Percentiles rank a stretch among this genome's conserved stretches.
phyloP scores from a whole-genome alignment of 1,140 invertebrate genomes.

The Bombus fervidus region DNA sequence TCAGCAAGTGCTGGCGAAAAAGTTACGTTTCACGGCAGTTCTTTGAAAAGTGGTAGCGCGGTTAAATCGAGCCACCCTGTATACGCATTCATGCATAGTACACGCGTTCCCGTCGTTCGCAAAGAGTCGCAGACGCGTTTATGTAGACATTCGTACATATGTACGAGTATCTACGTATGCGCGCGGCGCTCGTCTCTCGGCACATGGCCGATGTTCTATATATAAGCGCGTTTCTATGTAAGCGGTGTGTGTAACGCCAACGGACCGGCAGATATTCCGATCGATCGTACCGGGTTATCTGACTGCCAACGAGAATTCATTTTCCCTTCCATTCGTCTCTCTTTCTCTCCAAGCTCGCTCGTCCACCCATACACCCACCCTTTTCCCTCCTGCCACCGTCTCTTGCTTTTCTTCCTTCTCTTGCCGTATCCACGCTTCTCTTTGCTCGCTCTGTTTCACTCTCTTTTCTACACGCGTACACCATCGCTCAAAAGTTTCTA shows the following conservation, averaged over 20 bases:
- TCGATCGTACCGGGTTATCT: conserved; percentile 69
- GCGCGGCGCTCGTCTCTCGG: neutral
- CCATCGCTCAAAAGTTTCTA: conserved; percentile 19
- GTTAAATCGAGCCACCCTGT: conserved; percentile 59
- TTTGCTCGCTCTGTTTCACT: conserved; percentile 15
- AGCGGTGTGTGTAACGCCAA: conserved; percentile 58
- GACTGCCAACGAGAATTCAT: conserved; percentile 70
- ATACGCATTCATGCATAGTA: conserved; percentile 68
- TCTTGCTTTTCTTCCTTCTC: neutral
- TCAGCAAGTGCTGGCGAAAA: neutral
- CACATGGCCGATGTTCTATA: conserved; percentile 61
- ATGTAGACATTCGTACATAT: conserved; percentile 43
- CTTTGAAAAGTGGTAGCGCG: conserved; percentile 47
- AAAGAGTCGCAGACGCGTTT: conserved; percentile 63
- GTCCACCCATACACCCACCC: conserved; percentile 26
- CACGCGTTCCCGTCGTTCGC: conserved; percentile 61
- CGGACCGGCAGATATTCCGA: conserved; percentile 69
- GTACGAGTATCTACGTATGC: conserved; percentile 28
- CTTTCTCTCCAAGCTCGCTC: conserved; percentile 11
- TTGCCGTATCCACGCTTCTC: conserved; percentile 7
- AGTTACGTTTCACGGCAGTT: conserved; percentile 30
- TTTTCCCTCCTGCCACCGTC: conserved; percentile 18
- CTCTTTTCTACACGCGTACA: conserved; percentile 19
- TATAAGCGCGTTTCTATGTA: conserved; percentile 63
- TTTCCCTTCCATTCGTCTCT: conserved; percentile 57